A percentile compares a stretch with the other conserved stretches of the same genome.
phyloP scores from a whole-genome alignment of 2,797 vertebrate genomes.

The Gadopsis bispinosus region DNA sequence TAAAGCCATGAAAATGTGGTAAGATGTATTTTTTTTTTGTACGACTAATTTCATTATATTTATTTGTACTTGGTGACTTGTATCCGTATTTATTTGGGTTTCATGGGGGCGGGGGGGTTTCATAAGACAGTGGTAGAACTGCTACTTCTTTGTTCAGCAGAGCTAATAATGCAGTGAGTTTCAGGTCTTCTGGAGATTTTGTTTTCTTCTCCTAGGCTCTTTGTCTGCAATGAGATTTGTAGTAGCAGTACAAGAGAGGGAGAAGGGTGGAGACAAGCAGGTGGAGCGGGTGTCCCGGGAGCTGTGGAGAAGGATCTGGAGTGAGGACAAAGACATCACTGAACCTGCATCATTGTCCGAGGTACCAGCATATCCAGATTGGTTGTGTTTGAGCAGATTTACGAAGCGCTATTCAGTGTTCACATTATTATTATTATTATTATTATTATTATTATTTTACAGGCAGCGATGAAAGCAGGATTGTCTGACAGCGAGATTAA shows the following conservation, averaged over 20 bases:
- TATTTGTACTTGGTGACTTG: too few species aligned
- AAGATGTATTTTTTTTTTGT: too few species aligned
- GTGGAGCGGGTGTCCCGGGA: conserved; percentile 91
- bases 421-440: not conserved
- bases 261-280: conserved; percentile 66
- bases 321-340: conserved; percentile 89
- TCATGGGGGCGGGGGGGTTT: too few species aligned
- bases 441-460: conserved; percentile 4
- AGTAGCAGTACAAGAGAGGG: conserved; percentile 82
- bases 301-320: conserved; percentile 92
- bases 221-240: conserved; percentile 92
- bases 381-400: not conserved
- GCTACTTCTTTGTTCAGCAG: not conserved
- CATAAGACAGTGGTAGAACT: too few species aligned
- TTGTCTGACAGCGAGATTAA: conserved; percentile 81
- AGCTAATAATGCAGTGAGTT: not conserved
- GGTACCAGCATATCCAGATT: conserved; percentile 53
- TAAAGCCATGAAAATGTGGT: too few species aligned
- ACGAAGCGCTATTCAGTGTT: not conserved
- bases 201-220: conserved; percentile 76
- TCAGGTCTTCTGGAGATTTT: not conserved
- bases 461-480: conserved; percentile 90
- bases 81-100: not conserved
- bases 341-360: conserved; percentile 81
- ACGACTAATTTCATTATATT: too few species aligned